Conservation (phyloP, 2,113 vertebrate species). For the Numenius arquata region DNA sequence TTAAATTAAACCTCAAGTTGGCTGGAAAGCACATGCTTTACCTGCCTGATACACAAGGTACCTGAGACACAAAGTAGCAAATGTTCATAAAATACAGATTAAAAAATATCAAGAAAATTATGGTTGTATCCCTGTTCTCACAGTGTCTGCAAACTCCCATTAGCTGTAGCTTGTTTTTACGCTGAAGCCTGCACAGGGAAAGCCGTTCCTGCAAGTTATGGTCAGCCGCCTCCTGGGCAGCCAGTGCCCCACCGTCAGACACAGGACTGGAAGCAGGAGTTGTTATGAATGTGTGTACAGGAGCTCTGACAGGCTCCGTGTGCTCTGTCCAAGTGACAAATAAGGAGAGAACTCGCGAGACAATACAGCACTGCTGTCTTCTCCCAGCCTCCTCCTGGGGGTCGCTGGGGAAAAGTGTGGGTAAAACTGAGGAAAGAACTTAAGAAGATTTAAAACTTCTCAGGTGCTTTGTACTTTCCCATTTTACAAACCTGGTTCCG, state of each 20-base stretch:
- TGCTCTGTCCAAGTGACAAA: background rate
- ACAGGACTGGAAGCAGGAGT: accelerated
- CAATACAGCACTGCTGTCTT: background rate
- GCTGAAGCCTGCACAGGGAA: background rate
- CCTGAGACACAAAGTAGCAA: background rate
- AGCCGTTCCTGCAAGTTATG: background rate
- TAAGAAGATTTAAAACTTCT: background rate
- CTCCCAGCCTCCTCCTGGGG: background rate
- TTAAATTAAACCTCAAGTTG: background rate
- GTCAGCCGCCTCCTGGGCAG: background rate
- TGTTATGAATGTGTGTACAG: background rate
- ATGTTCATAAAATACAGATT: background rate
- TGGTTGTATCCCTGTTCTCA: background rate
- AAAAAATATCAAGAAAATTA: background rate
- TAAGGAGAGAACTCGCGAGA: background rate
- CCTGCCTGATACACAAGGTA: background rate
- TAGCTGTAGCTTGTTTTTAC: background rate
- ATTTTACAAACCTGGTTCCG: background rate
- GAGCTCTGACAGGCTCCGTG: background rate
- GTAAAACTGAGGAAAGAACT: background rate
- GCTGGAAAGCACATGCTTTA: background rate
- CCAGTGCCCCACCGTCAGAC: background rate
- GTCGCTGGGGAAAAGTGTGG: background rate
- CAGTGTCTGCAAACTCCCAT: no score
- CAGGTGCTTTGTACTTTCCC: background rate